Base-by-base conservation (phyloP, 2,113 vertebrate genomes). In the Pollimyrus isidori region DNA sequence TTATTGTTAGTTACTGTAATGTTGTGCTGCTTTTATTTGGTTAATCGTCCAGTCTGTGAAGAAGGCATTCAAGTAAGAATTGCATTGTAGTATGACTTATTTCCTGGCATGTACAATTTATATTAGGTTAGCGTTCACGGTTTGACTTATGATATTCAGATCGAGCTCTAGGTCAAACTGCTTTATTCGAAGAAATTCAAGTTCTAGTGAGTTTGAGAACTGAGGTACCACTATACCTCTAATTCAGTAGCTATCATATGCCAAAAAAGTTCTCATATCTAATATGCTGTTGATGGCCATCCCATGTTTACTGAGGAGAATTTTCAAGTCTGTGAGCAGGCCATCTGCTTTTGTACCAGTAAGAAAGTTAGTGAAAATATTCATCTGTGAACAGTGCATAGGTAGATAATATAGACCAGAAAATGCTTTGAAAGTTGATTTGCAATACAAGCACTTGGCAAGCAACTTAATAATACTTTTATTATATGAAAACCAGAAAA, bases 401-500 rank as follows among this genome's bases (percentile, higher is more conserved):
- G 73, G 73, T 35, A 80, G 15, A 17, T 13, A 39, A 39, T 35
- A 39, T 30, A 76, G 35, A 4, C 69, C 69, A 76, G 15, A 80
- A 80, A 35, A 80, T 39, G 35, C 35, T 42, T 80, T 80, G 73
- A 80, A 80, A 80, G 15, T 80, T 80, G 73, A 80, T 80, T 80
- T 80, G 73, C 30, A 80, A 80, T 80, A 80, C 73, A 80, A 35
- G 73, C 73, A 42, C 35, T 80, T 80, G 73, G 73, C 73, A 42
- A 53, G 49, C 85, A 2, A 53, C 48, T 86, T 86, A 49, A 86
- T 52, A 86, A 30, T 86, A 53, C 49, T 86, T 86, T 35, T 86
- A 52, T 23, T 88, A 52, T 89, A n/a, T 15, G n/a, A 86, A 65
- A 89, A 62, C 42, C 30, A 85, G 56, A 53, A 65, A 89, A 56